phyloP scores from a whole-genome alignment of 2,113 vertebrate genomes.

The Bungarus multicinctus region DNA sequence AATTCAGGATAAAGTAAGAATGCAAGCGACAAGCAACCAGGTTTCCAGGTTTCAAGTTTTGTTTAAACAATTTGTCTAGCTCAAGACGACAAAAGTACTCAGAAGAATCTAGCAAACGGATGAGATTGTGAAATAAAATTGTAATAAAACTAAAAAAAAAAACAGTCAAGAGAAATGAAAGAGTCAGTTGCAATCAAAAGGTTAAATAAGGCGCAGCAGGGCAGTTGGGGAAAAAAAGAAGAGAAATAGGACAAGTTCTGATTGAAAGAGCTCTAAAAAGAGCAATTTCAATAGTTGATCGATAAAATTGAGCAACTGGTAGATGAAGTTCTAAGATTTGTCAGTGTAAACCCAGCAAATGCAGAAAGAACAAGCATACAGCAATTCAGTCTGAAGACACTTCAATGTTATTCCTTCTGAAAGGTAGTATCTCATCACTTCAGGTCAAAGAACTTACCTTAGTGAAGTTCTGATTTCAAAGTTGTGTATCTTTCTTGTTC shows the following conservation, averaged over 20 bases:
- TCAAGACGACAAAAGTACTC: not conserved
- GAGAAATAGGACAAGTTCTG: not conserved
- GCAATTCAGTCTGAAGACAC: not conserved
- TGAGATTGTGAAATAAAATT: not conserved
- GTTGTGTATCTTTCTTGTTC: not conserved
- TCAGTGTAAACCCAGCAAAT: not conserved
- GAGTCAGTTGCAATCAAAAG: not conserved
- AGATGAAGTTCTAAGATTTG: not conserved
- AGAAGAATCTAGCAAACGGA: not conserved
- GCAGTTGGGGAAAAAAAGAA: not conserved
- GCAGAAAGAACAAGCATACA: not conserved
- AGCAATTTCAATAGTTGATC: not conserved
- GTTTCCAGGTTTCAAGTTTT: not conserved
- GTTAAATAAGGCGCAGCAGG: not conserved
- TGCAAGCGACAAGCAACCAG: not conserved
- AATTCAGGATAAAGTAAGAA: not conserved
- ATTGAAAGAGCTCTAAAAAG: not conserved
- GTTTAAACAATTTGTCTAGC: not conserved
- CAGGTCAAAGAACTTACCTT: not conserved
- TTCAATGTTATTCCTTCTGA: not conserved
- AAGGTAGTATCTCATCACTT: not conserved
- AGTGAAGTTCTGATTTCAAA: not conserved
- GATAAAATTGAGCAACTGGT: not conserved
- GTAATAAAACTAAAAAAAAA: not conserved
- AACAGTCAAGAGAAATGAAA: not conserved